phyloP scores from a whole-genome alignment of 2,888 invertebrate genomes.

The Teinopalpus imperialis region DNA sequence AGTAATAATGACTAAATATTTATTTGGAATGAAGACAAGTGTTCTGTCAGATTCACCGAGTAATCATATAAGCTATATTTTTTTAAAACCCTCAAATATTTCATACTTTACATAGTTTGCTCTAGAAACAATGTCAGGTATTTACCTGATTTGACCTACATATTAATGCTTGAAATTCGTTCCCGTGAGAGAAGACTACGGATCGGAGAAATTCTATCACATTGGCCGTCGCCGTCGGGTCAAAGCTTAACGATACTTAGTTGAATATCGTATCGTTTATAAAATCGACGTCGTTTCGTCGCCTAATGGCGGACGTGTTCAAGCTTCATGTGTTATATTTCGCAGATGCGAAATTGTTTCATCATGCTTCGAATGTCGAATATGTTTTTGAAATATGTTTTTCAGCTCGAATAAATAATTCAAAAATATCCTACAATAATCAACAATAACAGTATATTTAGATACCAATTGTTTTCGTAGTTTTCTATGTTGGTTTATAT shows the following conservation, averaged over 20 bases:
- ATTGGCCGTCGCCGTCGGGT: slow-evolving; percentile 8
- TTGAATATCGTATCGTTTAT: slow-evolving; percentile 4
- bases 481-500: too few relatives aligned
- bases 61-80: too few relatives aligned
- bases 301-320: background rate
- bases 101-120: background rate
- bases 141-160: slow-evolving; percentile 16
- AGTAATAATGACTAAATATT: too few relatives aligned
- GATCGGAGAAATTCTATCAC: slow-evolving; percentile 18
- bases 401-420: background rate
- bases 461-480: too few relatives aligned
- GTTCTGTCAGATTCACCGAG: too few relatives aligned
- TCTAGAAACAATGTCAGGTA: background rate
- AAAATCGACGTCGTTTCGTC: slow-evolving; percentile 12
- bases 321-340: background rate
- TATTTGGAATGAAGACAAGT: too few relatives aligned
- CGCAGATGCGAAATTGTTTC: slow-evolving; percentile 7
- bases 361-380: background rate
- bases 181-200: slow-evolving; percentile 20
- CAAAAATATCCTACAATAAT: too few relatives aligned
- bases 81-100: too few relatives aligned
- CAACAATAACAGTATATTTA: too few relatives aligned
- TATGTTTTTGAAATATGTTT: slow-evolving; percentile 4
- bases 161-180: slow-evolving; percentile 12
- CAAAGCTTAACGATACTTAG: slow-evolving; percentile 20